Evolutionary conservation across 2,113 vertebrate genomes (phyloP).

Genomic region (Scalopus aquaticus): DNA sequence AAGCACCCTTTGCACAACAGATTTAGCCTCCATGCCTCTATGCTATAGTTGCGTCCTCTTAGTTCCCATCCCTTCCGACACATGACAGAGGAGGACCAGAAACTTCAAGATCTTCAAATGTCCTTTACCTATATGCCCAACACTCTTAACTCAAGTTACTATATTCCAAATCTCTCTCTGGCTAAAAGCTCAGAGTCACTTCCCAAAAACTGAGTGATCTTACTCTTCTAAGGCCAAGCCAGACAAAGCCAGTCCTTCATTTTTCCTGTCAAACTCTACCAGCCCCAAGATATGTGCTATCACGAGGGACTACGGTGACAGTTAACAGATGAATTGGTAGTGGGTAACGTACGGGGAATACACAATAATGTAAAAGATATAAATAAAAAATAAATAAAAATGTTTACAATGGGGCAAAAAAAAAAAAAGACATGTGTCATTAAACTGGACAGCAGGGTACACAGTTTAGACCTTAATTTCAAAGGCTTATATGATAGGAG

Average conservation of each 20-base stretch:
- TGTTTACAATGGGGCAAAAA: no score
- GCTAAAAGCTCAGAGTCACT: not conserved
- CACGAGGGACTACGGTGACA: no score
- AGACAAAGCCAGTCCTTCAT: conserved; percentile 28
- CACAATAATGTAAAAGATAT: no score
- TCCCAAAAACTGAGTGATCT: not conserved
- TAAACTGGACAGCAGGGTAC: not conserved
- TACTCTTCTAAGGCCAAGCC: not conserved
- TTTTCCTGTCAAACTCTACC: conserved; percentile 32
- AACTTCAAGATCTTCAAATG: not conserved
- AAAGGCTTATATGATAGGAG: not conserved
- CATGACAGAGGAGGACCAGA: not conserved
- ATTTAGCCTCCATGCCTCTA: not conserved
- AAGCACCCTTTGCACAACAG: not conserved
- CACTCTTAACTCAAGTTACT: not conserved
- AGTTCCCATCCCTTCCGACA: not conserved
- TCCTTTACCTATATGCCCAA: not conserved
- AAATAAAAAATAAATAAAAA: no score
- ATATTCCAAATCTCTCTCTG: not conserved
- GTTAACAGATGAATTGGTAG: no score
- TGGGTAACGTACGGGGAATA: no score
- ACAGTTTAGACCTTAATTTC: not conserved
- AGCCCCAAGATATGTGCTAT: not conserved
- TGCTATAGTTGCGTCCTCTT: not conserved
- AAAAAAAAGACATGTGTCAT: not conserved